These are phyloP conservation scores for Pseudomyrmex flavicornis DNA, from an alignment of 1,140 invertebrate species.

Conservation along the genomic window DNA sequence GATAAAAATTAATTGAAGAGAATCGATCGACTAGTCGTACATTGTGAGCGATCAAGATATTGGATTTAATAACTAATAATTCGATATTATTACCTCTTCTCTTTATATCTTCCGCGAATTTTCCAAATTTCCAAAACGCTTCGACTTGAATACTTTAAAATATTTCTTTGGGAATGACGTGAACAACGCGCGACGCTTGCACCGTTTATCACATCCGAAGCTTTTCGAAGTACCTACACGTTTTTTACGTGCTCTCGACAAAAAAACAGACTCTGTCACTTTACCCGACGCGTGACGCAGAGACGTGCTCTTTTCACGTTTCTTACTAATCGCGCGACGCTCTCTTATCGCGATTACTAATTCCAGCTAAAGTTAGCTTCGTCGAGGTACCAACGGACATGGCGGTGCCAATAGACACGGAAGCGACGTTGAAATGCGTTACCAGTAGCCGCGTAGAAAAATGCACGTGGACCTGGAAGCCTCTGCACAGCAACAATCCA, in stretches of 20 bases:
- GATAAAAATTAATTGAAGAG: background rate
- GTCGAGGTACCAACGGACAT: slow-evolving; percentile 79
- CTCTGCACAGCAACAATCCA: slow-evolving; percentile 73
- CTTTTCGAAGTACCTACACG: background rate
- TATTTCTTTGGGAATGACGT: background rate
- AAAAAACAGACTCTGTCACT: background rate
- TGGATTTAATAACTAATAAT: slow-evolving; percentile 8
- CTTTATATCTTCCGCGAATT: too few relatives aligned
- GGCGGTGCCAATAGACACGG: slow-evolving; percentile 76
- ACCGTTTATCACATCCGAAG: background rate
- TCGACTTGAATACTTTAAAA: background rate
- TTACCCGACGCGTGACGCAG: background rate
- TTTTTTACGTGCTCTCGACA: background rate
- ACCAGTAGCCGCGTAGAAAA: slow-evolving; percentile 80
- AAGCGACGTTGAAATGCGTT: slow-evolving; percentile 78
- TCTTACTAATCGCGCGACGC: background rate
- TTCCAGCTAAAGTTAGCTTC: slow-evolving; percentile 81
- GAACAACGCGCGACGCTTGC: background rate
- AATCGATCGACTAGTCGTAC: background rate
- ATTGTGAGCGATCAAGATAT: background rate
- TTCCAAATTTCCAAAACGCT: too few relatives aligned
- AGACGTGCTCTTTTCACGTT: too few relatives aligned
- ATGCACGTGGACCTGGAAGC: slow-evolving; percentile 82
- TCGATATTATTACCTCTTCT: slow-evolving; percentile 27
- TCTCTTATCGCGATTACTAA: background rate